These are phyloP conservation scores for Tribolium castaneum DNA, from an alignment of 1,140 invertebrate species.

Conservation along the genomic window DNA sequence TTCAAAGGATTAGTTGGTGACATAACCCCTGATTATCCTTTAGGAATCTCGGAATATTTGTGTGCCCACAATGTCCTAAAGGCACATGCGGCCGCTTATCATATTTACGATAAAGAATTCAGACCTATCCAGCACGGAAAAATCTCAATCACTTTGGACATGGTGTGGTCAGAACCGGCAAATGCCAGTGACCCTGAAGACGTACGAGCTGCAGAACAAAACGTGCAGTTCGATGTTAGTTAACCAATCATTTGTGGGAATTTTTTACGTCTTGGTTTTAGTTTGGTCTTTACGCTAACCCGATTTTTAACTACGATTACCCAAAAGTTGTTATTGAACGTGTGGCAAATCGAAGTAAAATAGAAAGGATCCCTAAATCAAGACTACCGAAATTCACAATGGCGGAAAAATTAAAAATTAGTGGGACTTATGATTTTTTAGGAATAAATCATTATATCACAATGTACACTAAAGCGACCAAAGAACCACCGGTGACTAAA, in stretches of 20 bases:
- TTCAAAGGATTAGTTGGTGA: conserved; percentile 45
- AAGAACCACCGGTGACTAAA: not conserved
- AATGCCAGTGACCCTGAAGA: conserved; percentile 62
- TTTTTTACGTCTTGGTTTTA: conserved; percentile 50
- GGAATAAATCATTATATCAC: conserved; percentile 65
- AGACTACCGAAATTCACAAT: conserved; percentile 71
- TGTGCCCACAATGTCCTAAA: conserved; percentile 54
- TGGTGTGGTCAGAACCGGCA: conserved; percentile 55
- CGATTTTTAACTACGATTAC: conserved; percentile 67
- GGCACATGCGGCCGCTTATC: conserved; percentile 53
- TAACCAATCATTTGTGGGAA: not conserved
- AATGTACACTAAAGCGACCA: conserved; percentile 57
- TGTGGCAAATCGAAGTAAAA: conserved; percentile 64
- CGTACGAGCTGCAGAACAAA: conserved; percentile 64
- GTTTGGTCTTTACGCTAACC: conserved; percentile 72
- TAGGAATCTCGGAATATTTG: conserved; percentile 41
- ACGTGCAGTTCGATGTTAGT: conserved; percentile 59
- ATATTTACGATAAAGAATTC: conserved; percentile 55
- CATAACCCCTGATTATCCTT: conserved; percentile 19
- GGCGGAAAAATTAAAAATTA: conserved; percentile 60
- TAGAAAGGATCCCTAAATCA: conserved; percentile 64
- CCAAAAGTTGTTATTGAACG: conserved; percentile 22
- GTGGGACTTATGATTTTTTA: conserved; percentile 14
- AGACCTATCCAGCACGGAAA: conserved; percentile 49
- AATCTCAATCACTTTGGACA: conserved; percentile 19